Conservation (phyloP, 1,140 invertebrate species). For the Aethina tumida region DNA sequence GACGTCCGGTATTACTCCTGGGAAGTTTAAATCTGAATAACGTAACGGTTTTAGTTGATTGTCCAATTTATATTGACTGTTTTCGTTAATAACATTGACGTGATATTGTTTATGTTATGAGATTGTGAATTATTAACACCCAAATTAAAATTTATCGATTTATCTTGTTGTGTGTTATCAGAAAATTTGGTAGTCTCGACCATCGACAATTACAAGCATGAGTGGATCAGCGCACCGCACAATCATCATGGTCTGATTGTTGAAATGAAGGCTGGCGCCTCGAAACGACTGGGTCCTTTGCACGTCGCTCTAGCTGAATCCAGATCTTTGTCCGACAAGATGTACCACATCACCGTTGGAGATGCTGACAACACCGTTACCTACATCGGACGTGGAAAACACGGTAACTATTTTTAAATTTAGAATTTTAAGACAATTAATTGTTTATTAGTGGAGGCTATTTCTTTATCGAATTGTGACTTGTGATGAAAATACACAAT, state of each 20-base stretch:
- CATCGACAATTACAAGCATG: constrained; percentile 48
- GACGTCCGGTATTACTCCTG: too few relatives aligned
- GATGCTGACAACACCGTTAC: constrained; percentile 41
- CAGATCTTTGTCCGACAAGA: constrained; percentile 40
- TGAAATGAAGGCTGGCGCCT: constrained; percentile 40
- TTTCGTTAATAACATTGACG: too few relatives aligned
- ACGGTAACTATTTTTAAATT: constrained; percentile 42
- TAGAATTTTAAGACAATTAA: too few relatives aligned
- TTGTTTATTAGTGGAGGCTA: too few relatives aligned
- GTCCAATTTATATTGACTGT: too few relatives aligned
- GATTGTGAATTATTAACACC: too few relatives aligned
- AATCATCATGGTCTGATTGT: constrained; percentile 48
- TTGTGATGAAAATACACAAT: too few relatives aligned
- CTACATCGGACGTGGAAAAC: constrained; percentile 53
- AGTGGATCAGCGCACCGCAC: constrained; percentile 49
- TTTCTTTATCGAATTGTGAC: too few relatives aligned
- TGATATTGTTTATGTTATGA: too few relatives aligned
- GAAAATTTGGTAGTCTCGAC: constrained; percentile 53
- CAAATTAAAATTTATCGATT: background rate
- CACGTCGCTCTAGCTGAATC: constrained; percentile 46
- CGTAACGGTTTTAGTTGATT: too few relatives aligned
- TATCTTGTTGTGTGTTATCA: constrained; percentile 29
- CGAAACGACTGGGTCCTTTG: constrained; percentile 37
- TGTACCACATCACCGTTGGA: constrained; percentile 49
- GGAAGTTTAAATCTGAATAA: too few relatives aligned